Base-by-base conservation (phyloP, 1,140 invertebrate species). In the Drosophila burlai region DNA sequence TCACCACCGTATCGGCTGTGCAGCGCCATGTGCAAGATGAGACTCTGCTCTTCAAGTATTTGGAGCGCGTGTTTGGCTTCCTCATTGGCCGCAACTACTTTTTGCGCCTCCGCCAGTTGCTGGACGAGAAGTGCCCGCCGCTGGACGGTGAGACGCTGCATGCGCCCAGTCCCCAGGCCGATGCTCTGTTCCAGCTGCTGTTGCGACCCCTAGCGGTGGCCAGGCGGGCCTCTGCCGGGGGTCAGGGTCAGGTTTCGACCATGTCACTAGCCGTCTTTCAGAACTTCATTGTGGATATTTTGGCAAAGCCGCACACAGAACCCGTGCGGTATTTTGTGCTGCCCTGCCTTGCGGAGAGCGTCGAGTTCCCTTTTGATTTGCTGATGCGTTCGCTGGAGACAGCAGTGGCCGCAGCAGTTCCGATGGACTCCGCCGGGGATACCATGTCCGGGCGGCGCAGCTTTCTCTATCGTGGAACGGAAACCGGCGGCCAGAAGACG, bases 161-260 rank as follows among this genome's bases (percentile, higher is more conserved):
- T 47, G 94, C 97, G n/a, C 96, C 96, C 1, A 97, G 96, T 46
- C 95, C 96, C 13, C 93, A 97, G 9, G 94, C 96, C 34, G 95
- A 95, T 61, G 96, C 96, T 73, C 93, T 98, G 11, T 94, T 97
- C 59, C 95, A 96, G 68, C 94, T 98, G 67, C 95, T 98, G 47
- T 94, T 96, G 72, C 94, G 96, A 75, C 97, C 97, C 0, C 91
- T 98, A 92, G 93, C 73, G 0, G 86, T 90, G 47, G 86, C 86
- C 21, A 64, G 29, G 8, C 68, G 75, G 2, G 50, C 64, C 4
- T 52, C 54, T 7, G 52, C 29, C 2, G 60, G n/a, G n/a, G n/a
- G 40, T 24, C 24, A 24, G 9, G 69, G 66, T 4, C 74, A 66
- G 13, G 29, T 74, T 3, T 76, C 81, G 43, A 11, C 54, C 15